Conservation (phyloP, 1,140 invertebrate genomes). For the Micrasema minimum region DNA sequence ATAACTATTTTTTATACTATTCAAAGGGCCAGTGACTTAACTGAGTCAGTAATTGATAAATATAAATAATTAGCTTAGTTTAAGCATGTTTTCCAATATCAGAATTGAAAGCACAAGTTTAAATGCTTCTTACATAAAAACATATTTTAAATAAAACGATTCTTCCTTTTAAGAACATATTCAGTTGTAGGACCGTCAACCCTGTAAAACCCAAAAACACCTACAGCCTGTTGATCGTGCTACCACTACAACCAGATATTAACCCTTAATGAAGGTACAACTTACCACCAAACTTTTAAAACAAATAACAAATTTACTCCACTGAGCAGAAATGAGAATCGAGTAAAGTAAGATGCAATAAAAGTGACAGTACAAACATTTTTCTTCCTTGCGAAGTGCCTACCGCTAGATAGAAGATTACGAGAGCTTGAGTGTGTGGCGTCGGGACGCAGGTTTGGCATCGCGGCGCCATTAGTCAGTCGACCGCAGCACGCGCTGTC, state of each 20-base stretch:
- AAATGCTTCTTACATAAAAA: neutral
- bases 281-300: slow-evolving; percentile 5
- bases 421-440: neutral
- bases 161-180: neutral
- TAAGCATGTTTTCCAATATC: neutral
- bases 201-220: no score
- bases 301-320: neutral
- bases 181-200: neutral
- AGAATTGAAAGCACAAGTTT: neutral
- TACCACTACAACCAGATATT: neutral
- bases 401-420: neutral
- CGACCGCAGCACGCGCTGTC: slow-evolving; percentile 20
- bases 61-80: neutral
- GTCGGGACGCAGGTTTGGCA: slow-evolving; percentile 22
- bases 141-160: neutral
- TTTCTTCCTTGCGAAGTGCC: neutral
- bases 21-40: no score
- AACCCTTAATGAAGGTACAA: slow-evolving; percentile 27
- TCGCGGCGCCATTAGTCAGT: slow-evolving; percentile 20
- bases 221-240: slow-evolving; percentile 17
- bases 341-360: neutral
- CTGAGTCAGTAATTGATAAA: neutral
- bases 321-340: neutral
- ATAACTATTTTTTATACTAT: no score
- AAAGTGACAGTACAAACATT: neutral